Percentiles rank a stretch among this genome's conserved stretches.
Conservation (phyloP, 2,113 vertebrate genomes). For the Tautogolabrus adspersus region DNA sequence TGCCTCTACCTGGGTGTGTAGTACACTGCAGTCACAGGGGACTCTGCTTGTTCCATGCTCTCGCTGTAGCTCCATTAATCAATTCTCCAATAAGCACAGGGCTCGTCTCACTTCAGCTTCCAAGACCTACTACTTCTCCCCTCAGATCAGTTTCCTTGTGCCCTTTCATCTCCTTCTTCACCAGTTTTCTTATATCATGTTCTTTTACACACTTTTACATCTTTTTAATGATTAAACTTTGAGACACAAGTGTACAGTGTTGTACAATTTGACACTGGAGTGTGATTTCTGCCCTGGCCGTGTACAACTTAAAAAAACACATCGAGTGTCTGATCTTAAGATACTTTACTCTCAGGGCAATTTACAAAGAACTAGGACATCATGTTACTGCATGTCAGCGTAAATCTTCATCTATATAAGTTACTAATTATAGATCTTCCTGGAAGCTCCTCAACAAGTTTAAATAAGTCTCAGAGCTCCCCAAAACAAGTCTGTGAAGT, state of each 20-base stretch:
- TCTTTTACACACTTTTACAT: not conserved
- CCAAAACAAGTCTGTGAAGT: no score
- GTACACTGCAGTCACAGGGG: conserved; percentile 37
- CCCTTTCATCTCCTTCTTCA: not conserved
- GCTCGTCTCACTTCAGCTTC: not conserved
- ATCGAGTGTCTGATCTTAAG: not conserved
- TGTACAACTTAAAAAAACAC: not conserved
- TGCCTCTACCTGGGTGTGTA: conserved; percentile 13
- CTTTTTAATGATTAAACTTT: conserved; percentile 27
- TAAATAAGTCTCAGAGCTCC: no score
- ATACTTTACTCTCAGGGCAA: conserved; percentile 10
- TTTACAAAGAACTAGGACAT: no score
- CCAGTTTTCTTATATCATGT: not conserved
- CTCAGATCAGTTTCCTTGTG: not conserved
- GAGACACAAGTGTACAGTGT: not conserved
- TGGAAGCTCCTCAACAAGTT: no score
- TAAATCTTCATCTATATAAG: no score
- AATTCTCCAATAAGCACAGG: conserved; percentile 49
- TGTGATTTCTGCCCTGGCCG: not conserved
- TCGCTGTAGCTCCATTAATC: conserved; percentile 53
- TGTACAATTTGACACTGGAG: not conserved
- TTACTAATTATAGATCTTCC: no score
- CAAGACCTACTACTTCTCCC: not conserved
- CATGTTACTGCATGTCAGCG: no score
- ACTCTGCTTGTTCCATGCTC: conserved; percentile 38